A percentile compares a stretch with the other conserved stretches of the same genome.
phyloP scores from a whole-genome alignment of 2,888 invertebrate species.

The Eucriotettix oculatus region DNA sequence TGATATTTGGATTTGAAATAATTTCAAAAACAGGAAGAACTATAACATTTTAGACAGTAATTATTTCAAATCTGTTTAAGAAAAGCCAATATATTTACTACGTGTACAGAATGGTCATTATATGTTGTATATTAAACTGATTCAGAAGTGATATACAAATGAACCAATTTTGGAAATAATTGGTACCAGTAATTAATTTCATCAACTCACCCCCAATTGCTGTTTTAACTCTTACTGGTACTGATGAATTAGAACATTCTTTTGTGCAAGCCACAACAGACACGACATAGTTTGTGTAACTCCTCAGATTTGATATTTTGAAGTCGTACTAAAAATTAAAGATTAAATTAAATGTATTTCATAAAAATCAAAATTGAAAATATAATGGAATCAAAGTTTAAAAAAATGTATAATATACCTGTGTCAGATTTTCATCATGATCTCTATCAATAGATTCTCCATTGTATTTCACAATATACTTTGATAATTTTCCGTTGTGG shows the following conservation, averaged over 20 bases:
- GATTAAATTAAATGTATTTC: background rate
- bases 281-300: background rate
- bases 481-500: background rate
- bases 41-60: no score
- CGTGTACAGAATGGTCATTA: no score
- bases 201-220: background rate
- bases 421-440: background rate
- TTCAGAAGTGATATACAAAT: no score
- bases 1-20: no score
- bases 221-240: background rate
- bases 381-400: background rate
- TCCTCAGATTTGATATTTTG: background rate
- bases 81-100: no score
- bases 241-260: background rate
- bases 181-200: no score
- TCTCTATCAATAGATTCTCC: background rate
- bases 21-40: no score
- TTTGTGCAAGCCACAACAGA: background rate
- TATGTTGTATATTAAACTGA: no score
- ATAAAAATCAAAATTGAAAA: background rate
- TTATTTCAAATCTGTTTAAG: no score
- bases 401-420: background rate
- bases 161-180: no score
- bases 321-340: background rate
- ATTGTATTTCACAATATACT: background rate